Base-by-base conservation (phyloP, 1,140 invertebrate genomes). In the Sesamia nonagrioides region DNA sequence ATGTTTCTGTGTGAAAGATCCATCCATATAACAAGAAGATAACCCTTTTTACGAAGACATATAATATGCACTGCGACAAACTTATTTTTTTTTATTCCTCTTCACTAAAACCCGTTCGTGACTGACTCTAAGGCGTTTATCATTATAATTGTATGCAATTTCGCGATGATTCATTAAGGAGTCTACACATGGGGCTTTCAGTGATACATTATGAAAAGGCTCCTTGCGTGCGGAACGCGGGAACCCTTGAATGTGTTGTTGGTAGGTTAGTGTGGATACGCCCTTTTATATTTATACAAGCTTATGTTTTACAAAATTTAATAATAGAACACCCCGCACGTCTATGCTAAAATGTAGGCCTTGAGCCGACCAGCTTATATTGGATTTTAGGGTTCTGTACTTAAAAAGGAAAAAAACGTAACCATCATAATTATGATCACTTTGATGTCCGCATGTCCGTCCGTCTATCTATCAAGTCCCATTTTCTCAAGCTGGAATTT, bases 191-290 rank as follows among this genome's bases (percentile, higher is more conserved):
- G 88, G 86, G 84, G 80, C 81, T 87, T 88, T 90, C 86, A 87
- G 87, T 82, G 82, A 85, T 87, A 82, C 87, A 85, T 88, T 86
- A 88, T 88, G 85, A 85, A 88, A 81, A 83, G 81, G 82, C 66
- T 83, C 74, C 82, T 92, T 84, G 91, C 91, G 90, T 92, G 91
- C 85, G 79, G 80, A 66, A 79, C 86, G 89, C 84, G 88, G 87
- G 87, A 89, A 89, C 82, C 76, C 78, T 79, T 79, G 86, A 87
- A 86, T 87, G 80, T 89, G 85, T 68, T 83, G 58, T 42, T 40
- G 71, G 21, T 48, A 17, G 75, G 8, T 15, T 86, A 69, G 48
- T 83, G 71, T 88, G 85, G 89, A 90, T 78, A 78, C 52, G 63
- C 3, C 15, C 13, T 76, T 68, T 79, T 77, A 63, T 48, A 48